phyloP scores from a whole-genome alignment of 2,113 vertebrate genomes.

The Rafetus swinhoei region DNA sequence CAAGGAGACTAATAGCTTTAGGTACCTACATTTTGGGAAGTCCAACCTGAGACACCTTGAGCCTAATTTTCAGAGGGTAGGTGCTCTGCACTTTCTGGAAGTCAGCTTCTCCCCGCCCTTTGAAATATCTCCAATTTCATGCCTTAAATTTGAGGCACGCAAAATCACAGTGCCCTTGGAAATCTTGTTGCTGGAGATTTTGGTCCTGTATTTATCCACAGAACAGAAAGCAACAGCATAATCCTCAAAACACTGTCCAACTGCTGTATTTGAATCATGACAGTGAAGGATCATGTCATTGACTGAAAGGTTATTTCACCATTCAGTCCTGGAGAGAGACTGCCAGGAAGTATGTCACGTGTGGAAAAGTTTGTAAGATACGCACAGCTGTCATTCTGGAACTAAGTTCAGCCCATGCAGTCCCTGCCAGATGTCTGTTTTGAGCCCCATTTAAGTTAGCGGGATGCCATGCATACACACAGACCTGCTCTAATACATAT shows the following conservation, averaged over 20 bases:
- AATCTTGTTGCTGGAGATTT: neutral
- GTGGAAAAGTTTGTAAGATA: neutral
- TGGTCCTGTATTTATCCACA: neutral
- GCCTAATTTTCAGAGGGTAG: neutral
- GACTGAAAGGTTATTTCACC: neutral
- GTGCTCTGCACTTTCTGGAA: neutral
- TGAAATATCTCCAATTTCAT: neutral
- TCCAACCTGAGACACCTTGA: neutral
- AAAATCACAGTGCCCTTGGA: neutral
- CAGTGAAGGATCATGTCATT: neutral
- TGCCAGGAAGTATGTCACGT: neutral
- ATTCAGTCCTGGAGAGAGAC: neutral
- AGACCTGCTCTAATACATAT: conserved; percentile 31
- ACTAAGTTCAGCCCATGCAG: neutral
- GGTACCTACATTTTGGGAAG: neutral
- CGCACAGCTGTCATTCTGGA: neutral
- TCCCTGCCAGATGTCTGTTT: neutral
- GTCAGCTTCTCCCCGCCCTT: neutral
- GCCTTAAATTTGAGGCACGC: neutral
- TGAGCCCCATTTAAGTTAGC: conserved; percentile 27
- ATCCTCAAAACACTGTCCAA: neutral
- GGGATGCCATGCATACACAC: neutral
- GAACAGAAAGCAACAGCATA: neutral
- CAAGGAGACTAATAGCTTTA: neutral
- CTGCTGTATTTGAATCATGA: neutral